Evolutionary conservation across 2,888 invertebrate species (phyloP).

Genomic region (Lasioglossum marginatum): DNA sequence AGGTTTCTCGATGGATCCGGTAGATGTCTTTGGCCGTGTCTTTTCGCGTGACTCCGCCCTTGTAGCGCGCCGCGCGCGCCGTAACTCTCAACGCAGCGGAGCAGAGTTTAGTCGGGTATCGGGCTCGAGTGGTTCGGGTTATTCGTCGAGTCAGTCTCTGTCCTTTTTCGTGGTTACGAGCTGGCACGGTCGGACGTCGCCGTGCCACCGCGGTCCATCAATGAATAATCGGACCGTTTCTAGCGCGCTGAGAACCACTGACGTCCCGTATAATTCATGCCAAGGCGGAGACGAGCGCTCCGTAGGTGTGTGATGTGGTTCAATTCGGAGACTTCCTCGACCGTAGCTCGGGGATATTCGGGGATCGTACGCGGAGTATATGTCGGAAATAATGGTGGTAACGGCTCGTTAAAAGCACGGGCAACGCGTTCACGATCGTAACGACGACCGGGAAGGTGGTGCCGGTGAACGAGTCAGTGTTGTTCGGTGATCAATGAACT

Average conservation of each 20-base stretch:
- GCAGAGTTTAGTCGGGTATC: slow-evolving; percentile 36
- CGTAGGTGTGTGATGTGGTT: slow-evolving; percentile 61
- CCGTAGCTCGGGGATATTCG: slow-evolving; percentile 37
- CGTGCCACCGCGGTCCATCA: slow-evolving; percentile 20
- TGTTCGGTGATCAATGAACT: slow-evolving; percentile 80
- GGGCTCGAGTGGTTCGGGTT: slow-evolving; percentile 26
- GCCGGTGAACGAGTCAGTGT: slow-evolving; percentile 61
- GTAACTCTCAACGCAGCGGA: slow-evolving; percentile 8
- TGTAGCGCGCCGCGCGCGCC: slow-evolving; percentile 45
- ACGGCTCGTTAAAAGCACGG: slow-evolving; percentile 40
- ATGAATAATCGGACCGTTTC: slow-evolving; percentile 34
- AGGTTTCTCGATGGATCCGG: background rate
- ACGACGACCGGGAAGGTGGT: slow-evolving; percentile 57
- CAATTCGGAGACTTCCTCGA: slow-evolving; percentile 50
- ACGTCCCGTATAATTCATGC: slow-evolving; percentile 49
- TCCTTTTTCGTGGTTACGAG: slow-evolving; percentile 17
- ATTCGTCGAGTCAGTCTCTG: background rate
- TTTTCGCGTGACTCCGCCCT: slow-evolving; percentile 55
- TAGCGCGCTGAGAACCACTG: slow-evolving; percentile 55
- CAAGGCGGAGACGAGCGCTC: slow-evolving; percentile 48
- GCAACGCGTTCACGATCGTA: slow-evolving; percentile 39
- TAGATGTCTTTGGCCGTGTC: slow-evolving; percentile 31
- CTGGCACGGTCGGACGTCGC: slow-evolving; percentile 5
- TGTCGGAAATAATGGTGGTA: slow-evolving; percentile 29
- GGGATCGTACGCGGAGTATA: slow-evolving; percentile 43